Percentiles rank a stretch among this genome's conserved stretches.
phyloP scores from a whole-genome alignment of 2,113 vertebrate species.

The Prunella himalayana region DNA sequence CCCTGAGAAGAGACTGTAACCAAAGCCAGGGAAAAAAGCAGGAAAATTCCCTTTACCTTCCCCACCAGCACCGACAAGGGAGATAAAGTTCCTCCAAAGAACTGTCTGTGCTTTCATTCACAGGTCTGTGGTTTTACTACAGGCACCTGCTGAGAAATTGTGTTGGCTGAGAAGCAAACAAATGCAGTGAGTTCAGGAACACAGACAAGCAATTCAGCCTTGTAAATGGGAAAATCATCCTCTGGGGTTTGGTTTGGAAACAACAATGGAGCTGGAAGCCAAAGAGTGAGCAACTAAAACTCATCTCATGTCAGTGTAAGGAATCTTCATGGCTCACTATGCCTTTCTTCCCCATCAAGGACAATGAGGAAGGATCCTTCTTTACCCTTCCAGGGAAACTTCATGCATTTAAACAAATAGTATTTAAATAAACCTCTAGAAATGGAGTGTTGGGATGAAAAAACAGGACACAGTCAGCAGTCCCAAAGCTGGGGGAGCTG shows the following conservation, averaged over 20 bases:
- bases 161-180: neutral
- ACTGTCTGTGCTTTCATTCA: neutral
- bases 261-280: neutral
- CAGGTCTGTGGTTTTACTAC: neutral
- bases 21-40: neutral
- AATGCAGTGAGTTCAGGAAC: neutral
- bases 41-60: neutral
- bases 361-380: neutral
- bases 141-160: neutral
- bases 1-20: neutral
- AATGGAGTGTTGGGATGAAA: neutral
- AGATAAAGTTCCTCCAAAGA: neutral
- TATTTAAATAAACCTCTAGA: neutral
- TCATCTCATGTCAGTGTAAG: neutral
- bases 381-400: neutral
- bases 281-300: neutral
- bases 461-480: neutral
- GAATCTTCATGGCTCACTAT: neutral
- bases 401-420: neutral
- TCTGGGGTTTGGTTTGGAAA: neutral
- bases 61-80: accelerated
- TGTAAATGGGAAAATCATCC: neutral
- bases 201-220: neutral
- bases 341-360: neutral
- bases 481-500: neutral